Conservation (phyloP, 2,888 invertebrate species). For the Eilema sororculum region DNA sequence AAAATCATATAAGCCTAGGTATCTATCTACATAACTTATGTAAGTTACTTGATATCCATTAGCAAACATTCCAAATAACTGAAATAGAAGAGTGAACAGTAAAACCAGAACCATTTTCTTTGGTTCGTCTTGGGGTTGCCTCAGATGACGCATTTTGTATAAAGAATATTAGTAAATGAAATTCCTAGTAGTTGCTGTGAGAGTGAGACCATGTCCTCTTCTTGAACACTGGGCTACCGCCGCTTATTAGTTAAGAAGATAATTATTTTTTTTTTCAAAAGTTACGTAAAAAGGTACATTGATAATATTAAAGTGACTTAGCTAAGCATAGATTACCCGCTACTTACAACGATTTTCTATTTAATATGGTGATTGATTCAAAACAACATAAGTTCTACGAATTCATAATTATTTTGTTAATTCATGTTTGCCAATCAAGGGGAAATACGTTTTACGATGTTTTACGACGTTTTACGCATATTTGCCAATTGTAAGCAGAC, state of each 20-base stretch:
- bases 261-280: background rate
- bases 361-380: background rate
- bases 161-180: too few species aligned
- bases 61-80: background rate
- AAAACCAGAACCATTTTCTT: too few species aligned
- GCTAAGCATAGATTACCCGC: background rate
- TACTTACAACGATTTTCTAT: background rate
- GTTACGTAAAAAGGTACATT: background rate
- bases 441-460: slow-evolving; percentile 19
- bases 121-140: too few species aligned
- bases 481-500: slow-evolving; percentile 1
- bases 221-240: too few species aligned
- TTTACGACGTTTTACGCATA: too few species aligned
- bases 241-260: too few species aligned
- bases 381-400: slow-evolving; percentile 5
- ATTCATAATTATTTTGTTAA: too few species aligned
- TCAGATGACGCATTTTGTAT: too few species aligned
- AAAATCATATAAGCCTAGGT: background rate
- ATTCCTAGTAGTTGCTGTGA: too few species aligned
- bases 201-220: too few species aligned
- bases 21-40: too few species aligned
- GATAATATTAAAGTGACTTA: background rate
- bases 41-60: background rate
- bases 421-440: slow-evolving; percentile 4
- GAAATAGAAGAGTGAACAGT: too few species aligned